Conservation (phyloP, 1,140 invertebrate genomes). For the Ostrea denselamellosa region DNA sequence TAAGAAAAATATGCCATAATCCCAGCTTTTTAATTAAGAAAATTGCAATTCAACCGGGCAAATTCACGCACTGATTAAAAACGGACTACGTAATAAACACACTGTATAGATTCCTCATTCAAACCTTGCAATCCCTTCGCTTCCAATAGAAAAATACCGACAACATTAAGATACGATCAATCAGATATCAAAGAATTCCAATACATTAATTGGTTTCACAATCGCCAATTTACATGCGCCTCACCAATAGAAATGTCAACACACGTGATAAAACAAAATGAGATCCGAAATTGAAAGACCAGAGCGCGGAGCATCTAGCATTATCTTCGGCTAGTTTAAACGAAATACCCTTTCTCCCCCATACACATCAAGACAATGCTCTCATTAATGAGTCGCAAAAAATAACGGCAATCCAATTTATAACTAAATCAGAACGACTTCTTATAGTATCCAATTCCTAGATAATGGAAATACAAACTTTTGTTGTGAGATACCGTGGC, state of each 20-base stretch:
- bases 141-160: slow-evolving; percentile 26
- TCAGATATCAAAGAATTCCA: slow-evolving; percentile 39
- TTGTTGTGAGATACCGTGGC: background rate
- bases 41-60: background rate
- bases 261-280: slow-evolving; percentile 38
- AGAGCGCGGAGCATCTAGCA: background rate
- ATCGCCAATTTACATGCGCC: slow-evolving; percentile 34
- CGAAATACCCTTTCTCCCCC: background rate
- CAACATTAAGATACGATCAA: slow-evolving; percentile 39
- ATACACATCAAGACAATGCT: background rate
- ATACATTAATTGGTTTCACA: slow-evolving; percentile 40
- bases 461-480: background rate
- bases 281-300: slow-evolving; percentile 33
- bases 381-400: slow-evolving; percentile 28
- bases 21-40: slow-evolving; percentile 19
- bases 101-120: slow-evolving; percentile 12
- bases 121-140: slow-evolving; percentile 6
- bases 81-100: background rate
- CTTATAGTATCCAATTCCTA: background rate
- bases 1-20: background rate
- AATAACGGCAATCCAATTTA: slow-evolving; percentile 20
- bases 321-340: slow-evolving; percentile 18
- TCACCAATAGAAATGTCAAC: slow-evolving; percentile 28
- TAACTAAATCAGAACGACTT: background rate
- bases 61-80: slow-evolving; percentile 14